phyloP scores from a whole-genome alignment of 2,113 vertebrate genomes.

The Scomber scombrus region DNA sequence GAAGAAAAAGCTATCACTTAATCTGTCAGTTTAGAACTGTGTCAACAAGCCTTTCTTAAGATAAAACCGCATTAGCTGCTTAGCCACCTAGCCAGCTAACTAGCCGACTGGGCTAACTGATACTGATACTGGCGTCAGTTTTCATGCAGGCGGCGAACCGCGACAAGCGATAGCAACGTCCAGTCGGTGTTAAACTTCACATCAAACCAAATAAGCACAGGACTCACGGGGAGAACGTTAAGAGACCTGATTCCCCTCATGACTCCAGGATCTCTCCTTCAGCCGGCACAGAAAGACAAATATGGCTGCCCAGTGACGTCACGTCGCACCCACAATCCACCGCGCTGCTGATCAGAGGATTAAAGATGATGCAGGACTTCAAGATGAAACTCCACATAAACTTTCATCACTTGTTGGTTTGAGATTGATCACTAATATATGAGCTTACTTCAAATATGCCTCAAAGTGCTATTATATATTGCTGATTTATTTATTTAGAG shows the following conservation, averaged over 20 bases:
- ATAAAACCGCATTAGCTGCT: slow-evolving; percentile 7
- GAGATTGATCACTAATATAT: too few relatives aligned
- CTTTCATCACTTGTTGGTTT: too few relatives aligned
- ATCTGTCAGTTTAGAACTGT: not conserved
- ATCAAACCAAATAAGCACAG: not conserved
- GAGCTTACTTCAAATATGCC: too few relatives aligned
- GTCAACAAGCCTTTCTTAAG: not conserved
- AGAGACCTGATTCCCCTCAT: slow-evolving; percentile 81
- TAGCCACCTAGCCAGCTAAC: slow-evolving; percentile 38
- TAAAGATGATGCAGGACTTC: not conserved
- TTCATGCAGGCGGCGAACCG: not conserved
- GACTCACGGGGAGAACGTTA: slow-evolving; percentile 77
- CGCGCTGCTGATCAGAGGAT: not conserved
- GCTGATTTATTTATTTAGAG: too few relatives aligned
- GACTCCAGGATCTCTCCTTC: slow-evolving; percentile 75
- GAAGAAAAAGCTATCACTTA: not conserved
- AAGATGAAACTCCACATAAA: slow-evolving; percentile 15
- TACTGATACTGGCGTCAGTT: not conserved
- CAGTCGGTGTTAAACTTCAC: fast-evolving
- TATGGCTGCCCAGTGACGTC: slow-evolving; percentile 49
- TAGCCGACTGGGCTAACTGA: slow-evolving; percentile 35
- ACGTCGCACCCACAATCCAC: slow-evolving; percentile 72
- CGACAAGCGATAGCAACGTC: not conserved
- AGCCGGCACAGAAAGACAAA: slow-evolving; percentile 47
- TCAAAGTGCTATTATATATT: too few relatives aligned